Evolutionary conservation across 2,113 vertebrate genomes (phyloP).

Genomic region (Falco punctatus): DNA sequence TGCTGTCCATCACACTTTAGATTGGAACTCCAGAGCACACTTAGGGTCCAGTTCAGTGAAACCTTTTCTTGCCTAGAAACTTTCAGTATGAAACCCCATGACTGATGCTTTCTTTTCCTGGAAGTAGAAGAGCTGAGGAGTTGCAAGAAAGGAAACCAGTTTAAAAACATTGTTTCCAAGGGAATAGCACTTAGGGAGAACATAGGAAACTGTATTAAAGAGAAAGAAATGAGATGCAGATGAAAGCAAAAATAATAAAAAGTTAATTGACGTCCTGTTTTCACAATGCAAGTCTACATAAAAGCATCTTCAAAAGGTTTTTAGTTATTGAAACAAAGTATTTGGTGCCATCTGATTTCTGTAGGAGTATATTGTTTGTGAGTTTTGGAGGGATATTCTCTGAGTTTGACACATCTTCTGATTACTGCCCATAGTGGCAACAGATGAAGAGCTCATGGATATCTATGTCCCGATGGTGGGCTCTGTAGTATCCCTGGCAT

Average conservation of each 20-base stretch:
- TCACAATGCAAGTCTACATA: neutral
- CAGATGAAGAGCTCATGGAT: neutral
- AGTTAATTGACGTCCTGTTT: neutral
- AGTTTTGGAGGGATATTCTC: neutral
- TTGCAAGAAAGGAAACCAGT: neutral
- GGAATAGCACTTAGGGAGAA: neutral
- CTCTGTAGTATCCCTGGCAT: neutral
- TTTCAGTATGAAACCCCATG: neutral
- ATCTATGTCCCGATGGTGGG: neutral
- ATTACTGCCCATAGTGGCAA: neutral
- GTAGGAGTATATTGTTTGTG: neutral
- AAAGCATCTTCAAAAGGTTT: fast-evolving
- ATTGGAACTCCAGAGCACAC: neutral
- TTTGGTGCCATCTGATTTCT: neutral
- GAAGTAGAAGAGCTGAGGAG: neutral
- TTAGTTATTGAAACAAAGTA: neutral
- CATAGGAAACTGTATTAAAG: neutral
- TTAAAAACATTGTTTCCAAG: neutral
- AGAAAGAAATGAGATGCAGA: neutral
- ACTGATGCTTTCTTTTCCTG: neutral
- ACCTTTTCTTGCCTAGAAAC: neutral
- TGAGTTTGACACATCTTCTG: neutral
- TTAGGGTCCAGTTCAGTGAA: neutral
- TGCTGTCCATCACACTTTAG: neutral
- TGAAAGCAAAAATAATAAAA: neutral